Conservation (phyloP, 2,888 invertebrate species). For the Heliconius ethilla region DNA sequence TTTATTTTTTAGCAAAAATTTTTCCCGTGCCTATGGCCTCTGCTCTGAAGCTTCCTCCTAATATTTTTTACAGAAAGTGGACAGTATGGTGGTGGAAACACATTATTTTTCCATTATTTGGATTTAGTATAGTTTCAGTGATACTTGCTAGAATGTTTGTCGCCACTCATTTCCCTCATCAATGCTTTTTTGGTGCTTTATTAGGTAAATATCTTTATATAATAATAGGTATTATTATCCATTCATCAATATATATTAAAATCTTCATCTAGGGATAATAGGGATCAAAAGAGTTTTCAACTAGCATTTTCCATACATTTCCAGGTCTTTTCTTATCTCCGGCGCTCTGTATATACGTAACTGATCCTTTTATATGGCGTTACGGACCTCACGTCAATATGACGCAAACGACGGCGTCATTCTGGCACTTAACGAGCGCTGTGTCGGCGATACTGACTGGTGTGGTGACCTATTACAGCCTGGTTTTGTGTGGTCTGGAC, state of each 20-base stretch:
- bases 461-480: slow-evolving; percentile 60
- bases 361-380: slow-evolving; percentile 69
- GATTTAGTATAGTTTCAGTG: slow-evolving; percentile 63
- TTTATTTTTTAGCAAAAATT: no score
- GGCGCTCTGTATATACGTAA: slow-evolving; percentile 67
- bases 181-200: slow-evolving; percentile 84
- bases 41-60: background rate
- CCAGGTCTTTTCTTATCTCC: slow-evolving; percentile 60
- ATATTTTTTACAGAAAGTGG: slow-evolving; percentile 53
- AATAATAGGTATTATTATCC: background rate
- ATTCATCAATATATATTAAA: no score
- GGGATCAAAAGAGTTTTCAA: background rate
- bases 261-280: no score
- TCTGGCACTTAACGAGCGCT: slow-evolving; percentile 53
- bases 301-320: background rate
- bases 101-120: slow-evolving; percentile 55
- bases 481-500: slow-evolving; percentile 75
- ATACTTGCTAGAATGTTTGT: slow-evolving; percentile 84
- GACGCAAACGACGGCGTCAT: slow-evolving; percentile 38
- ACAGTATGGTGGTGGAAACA: slow-evolving; percentile 67
- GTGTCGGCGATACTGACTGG: slow-evolving; percentile 47
- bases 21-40: no score
- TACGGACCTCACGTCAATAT: slow-evolving; percentile 49
- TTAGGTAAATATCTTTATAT: slow-evolving; percentile 68
- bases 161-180: slow-evolving; percentile 89